Base-by-base conservation (phyloP, 2,888 invertebrate genomes). In the Hermodice carunculata region DNA sequence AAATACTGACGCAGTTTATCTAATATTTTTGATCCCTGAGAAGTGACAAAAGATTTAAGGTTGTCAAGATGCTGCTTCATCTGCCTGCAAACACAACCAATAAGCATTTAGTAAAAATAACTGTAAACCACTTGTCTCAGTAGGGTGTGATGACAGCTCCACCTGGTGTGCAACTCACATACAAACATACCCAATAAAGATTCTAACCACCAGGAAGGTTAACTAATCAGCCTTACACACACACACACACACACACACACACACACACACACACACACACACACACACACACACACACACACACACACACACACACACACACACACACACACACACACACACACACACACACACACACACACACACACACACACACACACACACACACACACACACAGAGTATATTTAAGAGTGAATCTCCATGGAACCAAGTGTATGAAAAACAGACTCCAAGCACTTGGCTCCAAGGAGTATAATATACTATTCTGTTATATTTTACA, bases 41-140 rank as follows among this genome's bases (percentile, higher is more conserved):
- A n/a, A n/a, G n/a, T n/a, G n/a, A 74, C 63, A 49, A 78, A 77
- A 14, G 63, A 66, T 19, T 74, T 66, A 4, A 81, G 46, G 64
- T 83, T 83, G 40, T 71, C 61, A 61, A 76, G 82, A 44, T 81
- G 77, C 34, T 80, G 69, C 67, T 78, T 79, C 37, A 83, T 82
- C 49, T 78, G 75, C 69, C 82, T 83, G 72, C 5, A 75, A 74
- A 26, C 46, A 17, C 52, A 44, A 22, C 22, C n/a, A 53, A n/a
- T 22, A 31, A 24, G n/a, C n/a, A n/a, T n/a, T n/a, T n/a, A n/a
- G n/a, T n/a, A n/a, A n/a, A n/a, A n/a, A n/a, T n/a, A n/a, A n/a
- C n/a, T n/a, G n/a, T n/a, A n/a, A n/a, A n/a, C n/a, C n/a, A n/a
- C n/a, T n/a, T n/a, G n/a, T n/a, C n/a, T n/a, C n/a, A n/a, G n/a